phyloP scores from a whole-genome alignment of 2,888 invertebrate genomes.

The Schrankia costaestrigalis region DNA sequence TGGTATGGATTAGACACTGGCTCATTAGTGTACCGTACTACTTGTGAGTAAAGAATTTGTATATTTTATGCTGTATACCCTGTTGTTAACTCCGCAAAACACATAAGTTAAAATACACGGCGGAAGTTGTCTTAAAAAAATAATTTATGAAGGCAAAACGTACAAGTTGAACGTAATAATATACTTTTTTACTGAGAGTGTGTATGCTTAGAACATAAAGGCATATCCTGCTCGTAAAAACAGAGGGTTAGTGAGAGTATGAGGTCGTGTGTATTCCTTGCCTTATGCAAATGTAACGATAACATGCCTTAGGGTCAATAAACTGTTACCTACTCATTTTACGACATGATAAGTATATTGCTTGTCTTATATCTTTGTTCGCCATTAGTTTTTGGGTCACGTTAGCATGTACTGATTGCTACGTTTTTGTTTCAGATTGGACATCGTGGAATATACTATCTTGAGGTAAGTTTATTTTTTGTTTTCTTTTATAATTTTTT shows the following conservation, averaged over 20 bases:
- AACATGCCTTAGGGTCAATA: constrained; percentile 76
- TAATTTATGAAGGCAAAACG: constrained; percentile 1
- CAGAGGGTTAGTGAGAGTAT: constrained; percentile 53
- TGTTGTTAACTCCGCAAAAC: too few relatives aligned
- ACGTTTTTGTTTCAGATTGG: constrained; percentile 57
- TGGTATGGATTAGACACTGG: too few relatives aligned
- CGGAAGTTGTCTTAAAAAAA: too few relatives aligned
- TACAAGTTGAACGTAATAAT: constrained; percentile 30
- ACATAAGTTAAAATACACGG: too few relatives aligned
- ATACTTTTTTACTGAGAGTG: constrained; percentile 33
- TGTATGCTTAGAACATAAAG: constrained; percentile 41
- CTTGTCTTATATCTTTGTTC: constrained; percentile 47
- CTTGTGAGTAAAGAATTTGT: too few relatives aligned
- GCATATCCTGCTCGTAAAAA: constrained; percentile 61
- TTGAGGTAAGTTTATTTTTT: constrained; percentile 25
- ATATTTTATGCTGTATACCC: too few relatives aligned
- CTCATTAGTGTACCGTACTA: too few relatives aligned
- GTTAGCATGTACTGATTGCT: constrained; percentile 40
- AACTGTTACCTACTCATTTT: constrained; percentile 75
- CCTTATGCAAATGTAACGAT: constrained; percentile 77
- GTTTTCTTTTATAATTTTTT: too few relatives aligned
- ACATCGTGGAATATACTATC: constrained; percentile 25
- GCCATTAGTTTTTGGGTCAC: constrained; percentile 51
- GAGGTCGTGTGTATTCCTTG: constrained; percentile 51
- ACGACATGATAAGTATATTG: constrained; percentile 76